Conservation (phyloP, 1,140 invertebrate genomes). For the Ostrea edulis region DNA sequence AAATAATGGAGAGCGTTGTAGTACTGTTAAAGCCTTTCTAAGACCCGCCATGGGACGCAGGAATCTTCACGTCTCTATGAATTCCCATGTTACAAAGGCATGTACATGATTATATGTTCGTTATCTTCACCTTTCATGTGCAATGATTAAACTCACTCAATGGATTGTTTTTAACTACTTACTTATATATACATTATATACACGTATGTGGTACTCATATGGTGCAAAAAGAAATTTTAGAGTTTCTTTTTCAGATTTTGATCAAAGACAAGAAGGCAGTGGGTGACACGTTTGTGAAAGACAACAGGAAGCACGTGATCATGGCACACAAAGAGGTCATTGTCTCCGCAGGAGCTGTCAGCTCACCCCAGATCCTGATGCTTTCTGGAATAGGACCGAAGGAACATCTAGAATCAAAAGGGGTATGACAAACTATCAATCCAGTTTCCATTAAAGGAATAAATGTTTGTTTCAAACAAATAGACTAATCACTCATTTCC, state of each 20-base stretch:
- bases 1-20: slow-evolving; percentile 64
- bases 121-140: too few relatives aligned
- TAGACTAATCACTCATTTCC: not conserved
- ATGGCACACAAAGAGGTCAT: slow-evolving; percentile 90
- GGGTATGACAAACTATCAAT: slow-evolving; percentile 33
- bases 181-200: too few relatives aligned
- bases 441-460: too few relatives aligned
- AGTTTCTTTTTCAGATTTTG: slow-evolving; percentile 36
- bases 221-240: too few relatives aligned
- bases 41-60: slow-evolving; percentile 60
- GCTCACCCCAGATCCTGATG: slow-evolving; percentile 94
- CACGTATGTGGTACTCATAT: too few relatives aligned
- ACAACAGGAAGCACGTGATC: slow-evolving; percentile 81
- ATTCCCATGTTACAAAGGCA: slow-evolving; percentile 67
- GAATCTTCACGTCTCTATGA: slow-evolving; percentile 69
- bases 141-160: not conserved
- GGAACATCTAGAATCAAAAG: slow-evolving; percentile 60
- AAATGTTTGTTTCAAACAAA: too few relatives aligned
- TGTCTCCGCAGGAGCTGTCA: slow-evolving; percentile 88
- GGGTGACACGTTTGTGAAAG: slow-evolving; percentile 72
- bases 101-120: too few relatives aligned
- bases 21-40: slow-evolving; percentile 68
- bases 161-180: too few relatives aligned
- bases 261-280: slow-evolving; percentile 61
- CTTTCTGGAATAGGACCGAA: slow-evolving; percentile 92